Percentiles rank a stretch among this genome's conserved stretches.
These are phyloP conservation scores for Plutomurus gul DNA, from an alignment of 1,140 invertebrate genomes.

Conservation along the genomic window DNA sequence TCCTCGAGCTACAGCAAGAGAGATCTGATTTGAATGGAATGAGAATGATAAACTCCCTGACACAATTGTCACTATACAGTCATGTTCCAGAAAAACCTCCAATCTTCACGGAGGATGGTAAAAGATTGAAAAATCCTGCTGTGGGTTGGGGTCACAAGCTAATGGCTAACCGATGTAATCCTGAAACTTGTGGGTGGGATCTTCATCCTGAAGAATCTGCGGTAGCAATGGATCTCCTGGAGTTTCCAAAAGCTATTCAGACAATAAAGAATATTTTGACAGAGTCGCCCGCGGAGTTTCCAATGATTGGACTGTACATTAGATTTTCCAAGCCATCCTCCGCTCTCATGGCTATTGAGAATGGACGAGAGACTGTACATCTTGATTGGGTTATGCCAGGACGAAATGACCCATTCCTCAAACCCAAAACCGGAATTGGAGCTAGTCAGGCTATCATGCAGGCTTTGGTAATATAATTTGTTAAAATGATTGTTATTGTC, in stretches of 20 bases:
- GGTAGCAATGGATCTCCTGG: slow-evolving; percentile 9
- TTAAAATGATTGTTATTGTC: background rate
- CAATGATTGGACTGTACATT: slow-evolving; percentile 40
- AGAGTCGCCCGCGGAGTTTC: slow-evolving; percentile 9
- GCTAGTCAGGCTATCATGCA: slow-evolving; percentile 42
- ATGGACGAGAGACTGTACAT: slow-evolving; percentile 34
- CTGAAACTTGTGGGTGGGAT: background rate
- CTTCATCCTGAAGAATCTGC: slow-evolving; percentile 41
- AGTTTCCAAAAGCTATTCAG: slow-evolving; percentile 17
- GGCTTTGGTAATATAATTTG: slow-evolving; percentile 17
- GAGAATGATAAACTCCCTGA: background rate
- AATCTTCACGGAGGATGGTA: slow-evolving; percentile 34
- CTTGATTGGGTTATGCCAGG: slow-evolving; percentile 34
- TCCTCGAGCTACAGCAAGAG: background rate
- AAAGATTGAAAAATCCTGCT: slow-evolving; percentile 37
- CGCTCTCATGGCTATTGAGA: slow-evolving; percentile 34
- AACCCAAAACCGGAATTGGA: slow-evolving; percentile 2
- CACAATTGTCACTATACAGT: slow-evolving; percentile 19
- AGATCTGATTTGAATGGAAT: background rate
- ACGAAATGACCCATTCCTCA: slow-evolving; percentile 32
- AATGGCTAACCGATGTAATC: slow-evolving; percentile 19
- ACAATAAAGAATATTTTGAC: slow-evolving; percentile 36
- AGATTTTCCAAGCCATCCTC: slow-evolving; percentile 31
- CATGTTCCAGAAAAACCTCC: slow-evolving; percentile 34
- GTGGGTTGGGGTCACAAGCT: slow-evolving; percentile 24